Conservation (phyloP, 1,140 invertebrate genomes). For the Aplysia californica region DNA sequence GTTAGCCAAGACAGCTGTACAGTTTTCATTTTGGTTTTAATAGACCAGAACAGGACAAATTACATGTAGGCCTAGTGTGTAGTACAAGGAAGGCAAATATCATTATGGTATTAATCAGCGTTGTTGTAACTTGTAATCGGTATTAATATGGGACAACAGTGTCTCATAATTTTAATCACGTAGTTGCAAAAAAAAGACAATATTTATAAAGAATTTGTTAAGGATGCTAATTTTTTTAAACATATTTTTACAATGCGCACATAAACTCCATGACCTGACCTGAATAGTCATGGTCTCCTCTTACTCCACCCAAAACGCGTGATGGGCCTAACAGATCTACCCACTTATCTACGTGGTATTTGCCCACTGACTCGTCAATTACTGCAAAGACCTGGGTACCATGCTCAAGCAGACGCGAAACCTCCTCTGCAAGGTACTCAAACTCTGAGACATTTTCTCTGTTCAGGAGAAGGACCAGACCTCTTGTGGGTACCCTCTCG, state of each 20-base stretch:
- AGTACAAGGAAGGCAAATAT: not conserved
- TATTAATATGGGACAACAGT: not conserved
- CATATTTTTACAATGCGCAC: conserved; percentile 3
- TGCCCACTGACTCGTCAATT: not conserved
- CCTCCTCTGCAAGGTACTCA: not conserved
- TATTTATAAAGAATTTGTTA: not conserved
- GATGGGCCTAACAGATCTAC: not conserved
- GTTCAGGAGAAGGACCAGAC: conserved; percentile 8
- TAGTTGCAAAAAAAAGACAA: not conserved
- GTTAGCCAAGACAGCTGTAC: too few species aligned
- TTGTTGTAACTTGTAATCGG: not conserved
- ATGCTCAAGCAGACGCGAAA: not conserved
- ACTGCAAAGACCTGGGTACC: conserved; percentile 1
- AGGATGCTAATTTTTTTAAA: not conserved
- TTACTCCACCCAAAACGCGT: not conserved
- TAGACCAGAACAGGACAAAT: not conserved
- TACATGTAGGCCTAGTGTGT: not conserved
- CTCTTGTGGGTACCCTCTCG: too few species aligned
- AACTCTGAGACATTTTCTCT: not conserved
- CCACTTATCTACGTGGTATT: not conserved
- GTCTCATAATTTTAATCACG: not conserved
- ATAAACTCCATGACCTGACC: conserved; percentile 15
- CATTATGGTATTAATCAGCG: too few species aligned
- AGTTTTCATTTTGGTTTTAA: not conserved
- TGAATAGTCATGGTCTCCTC: not conserved